Evolutionary conservation across 2,113 vertebrate genomes (phyloP).

Genomic region (mouse (Mus musculus)): DNA sequence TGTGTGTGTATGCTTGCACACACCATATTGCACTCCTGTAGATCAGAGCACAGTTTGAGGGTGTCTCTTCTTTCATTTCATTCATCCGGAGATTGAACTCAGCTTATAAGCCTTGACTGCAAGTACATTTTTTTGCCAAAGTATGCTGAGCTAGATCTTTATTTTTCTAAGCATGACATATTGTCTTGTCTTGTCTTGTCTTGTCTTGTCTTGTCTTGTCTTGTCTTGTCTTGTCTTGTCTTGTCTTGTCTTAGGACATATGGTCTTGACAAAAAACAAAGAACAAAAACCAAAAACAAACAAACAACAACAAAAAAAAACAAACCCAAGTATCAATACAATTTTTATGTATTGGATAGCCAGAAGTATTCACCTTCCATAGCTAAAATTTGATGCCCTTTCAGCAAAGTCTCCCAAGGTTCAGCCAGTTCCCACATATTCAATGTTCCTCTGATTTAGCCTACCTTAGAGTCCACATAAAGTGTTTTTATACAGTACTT

Average conservation of each 20-base stretch:
- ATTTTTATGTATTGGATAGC: neutral
- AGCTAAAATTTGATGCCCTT: neutral
- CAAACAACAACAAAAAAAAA: neutral
- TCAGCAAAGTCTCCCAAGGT: neutral
- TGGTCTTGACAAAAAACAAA: neutral
- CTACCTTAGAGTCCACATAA: neutral
- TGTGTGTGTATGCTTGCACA: neutral
- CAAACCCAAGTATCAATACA: neutral
- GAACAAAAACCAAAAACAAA: too few species aligned
- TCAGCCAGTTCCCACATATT: too few species aligned
- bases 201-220: too few species aligned
- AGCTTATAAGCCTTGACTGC: neutral
- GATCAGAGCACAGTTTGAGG: neutral
- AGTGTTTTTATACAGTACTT: neutral
- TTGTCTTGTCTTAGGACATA: neutral
- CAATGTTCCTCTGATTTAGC: neutral
- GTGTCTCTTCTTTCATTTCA: too few species aligned
- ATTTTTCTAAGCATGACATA: neutral
- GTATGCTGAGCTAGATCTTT: neutral
- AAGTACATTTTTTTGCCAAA: neutral
- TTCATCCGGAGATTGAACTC: neutral
- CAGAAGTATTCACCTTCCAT: neutral
- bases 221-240: too few species aligned
- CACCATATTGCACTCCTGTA: neutral
- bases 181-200: too few species aligned